phyloP scores from a whole-genome alignment of 2,888 invertebrate species.

The Caenorhabditis sp. region DNA sequence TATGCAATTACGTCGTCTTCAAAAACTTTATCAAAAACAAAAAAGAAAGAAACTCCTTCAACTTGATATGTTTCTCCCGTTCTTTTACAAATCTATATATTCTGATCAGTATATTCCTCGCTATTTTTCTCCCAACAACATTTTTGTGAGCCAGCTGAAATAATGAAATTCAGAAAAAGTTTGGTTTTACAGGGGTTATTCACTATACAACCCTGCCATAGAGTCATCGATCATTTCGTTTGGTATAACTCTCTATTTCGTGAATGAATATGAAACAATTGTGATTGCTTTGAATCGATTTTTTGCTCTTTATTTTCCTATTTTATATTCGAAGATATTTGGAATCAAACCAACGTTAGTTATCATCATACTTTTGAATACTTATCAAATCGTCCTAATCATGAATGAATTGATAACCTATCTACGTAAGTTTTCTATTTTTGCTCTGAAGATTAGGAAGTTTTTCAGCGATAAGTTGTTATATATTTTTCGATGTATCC shows the following conservation, averaged over 20 bases:
- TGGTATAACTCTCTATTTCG: slow-evolving; percentile 17
- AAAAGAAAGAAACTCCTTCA: slow-evolving; percentile 24
- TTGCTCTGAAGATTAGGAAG: not conserved
- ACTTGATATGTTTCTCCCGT: slow-evolving; percentile 28
- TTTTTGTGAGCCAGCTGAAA: slow-evolving; percentile 23
- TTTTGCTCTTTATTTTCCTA: slow-evolving; percentile 24
- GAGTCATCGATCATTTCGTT: slow-evolving; percentile 20
- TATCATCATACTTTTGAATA: not conserved
- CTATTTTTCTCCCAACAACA: slow-evolving; percentile 22
- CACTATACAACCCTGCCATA: slow-evolving; percentile 16
- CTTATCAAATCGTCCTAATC: not conserved
- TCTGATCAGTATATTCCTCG: slow-evolving; percentile 11
- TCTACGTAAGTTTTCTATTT: no score
- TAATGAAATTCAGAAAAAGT: no score
- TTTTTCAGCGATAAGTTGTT: not conserved
- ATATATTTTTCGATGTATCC: not conserved
- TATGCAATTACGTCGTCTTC: slow-evolving; percentile 16
- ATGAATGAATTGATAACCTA: no score
- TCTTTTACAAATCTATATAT: slow-evolving; percentile 20
- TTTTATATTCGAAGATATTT: slow-evolving; percentile 21
- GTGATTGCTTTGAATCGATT: slow-evolving; percentile 25
- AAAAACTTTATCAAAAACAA: slow-evolving; percentile 16
- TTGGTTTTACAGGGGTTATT: slow-evolving; percentile 29
- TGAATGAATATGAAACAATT: slow-evolving; percentile 25
- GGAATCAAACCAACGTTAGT: not conserved